Percentiles rank a stretch among this genome's conserved stretches.
These are phyloP conservation scores for Bombyx mori DNA, from an alignment of 1,140 invertebrate genomes.

Conservation along the genomic window DNA sequence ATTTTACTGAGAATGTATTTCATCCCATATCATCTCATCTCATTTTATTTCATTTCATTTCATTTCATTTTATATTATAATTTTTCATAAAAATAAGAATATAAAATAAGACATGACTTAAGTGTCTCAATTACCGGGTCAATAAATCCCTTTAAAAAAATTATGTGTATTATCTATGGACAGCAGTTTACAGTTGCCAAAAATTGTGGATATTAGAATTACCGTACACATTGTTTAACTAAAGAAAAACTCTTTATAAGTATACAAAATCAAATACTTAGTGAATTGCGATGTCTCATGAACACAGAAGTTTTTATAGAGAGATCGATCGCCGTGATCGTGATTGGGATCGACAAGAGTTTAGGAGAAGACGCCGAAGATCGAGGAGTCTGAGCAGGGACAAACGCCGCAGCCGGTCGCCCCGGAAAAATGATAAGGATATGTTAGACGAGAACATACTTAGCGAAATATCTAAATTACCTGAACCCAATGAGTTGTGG, in stretches of 20 bases:
- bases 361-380: conserved; percentile 26
- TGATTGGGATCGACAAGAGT: conserved; percentile 21
- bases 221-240: too few relatives aligned
- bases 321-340: conserved; percentile 11
- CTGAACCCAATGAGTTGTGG: conserved; percentile 57
- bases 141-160: too few relatives aligned
- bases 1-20: too few relatives aligned
- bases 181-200: too few relatives aligned
- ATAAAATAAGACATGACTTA: too few relatives aligned
- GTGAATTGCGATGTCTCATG: conserved; percentile 13
- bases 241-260: neutral
- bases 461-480: conserved; percentile 52
- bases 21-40: too few relatives aligned
- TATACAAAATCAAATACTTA: neutral
- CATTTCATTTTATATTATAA: too few relatives aligned
- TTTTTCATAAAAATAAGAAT: too few relatives aligned
- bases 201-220: too few relatives aligned
- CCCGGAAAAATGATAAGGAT: conserved; percentile 46
- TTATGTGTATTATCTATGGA: too few relatives aligned
- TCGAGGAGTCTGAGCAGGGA: conserved; percentile 23
- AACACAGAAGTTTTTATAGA: conserved; percentile 18
- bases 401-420: conserved; percentile 40
- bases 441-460: conserved; percentile 55
- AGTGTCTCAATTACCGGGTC: too few relatives aligned
- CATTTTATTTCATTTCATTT: too few relatives aligned